phyloP scores from a whole-genome alignment of 2,888 invertebrate genomes.

The Brachyopa scutellaris region DNA sequence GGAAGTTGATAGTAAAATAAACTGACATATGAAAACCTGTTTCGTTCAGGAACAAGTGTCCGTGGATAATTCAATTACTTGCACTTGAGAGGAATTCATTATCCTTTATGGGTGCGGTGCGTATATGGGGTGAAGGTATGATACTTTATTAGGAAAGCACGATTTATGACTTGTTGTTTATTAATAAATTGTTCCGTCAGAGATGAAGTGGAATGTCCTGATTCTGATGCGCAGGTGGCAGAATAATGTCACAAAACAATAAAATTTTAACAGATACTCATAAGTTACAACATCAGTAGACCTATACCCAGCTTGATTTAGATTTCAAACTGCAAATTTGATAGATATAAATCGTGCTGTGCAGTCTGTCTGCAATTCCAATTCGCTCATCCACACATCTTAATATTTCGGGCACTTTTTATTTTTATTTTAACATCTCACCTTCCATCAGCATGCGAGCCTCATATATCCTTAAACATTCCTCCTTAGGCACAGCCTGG shows the following conservation, averaged over 20 bases:
- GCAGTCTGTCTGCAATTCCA: slow-evolving; percentile 4
- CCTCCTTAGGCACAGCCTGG: neutral
- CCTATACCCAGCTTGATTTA: neutral
- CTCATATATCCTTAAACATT: neutral
- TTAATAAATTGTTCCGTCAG: slow-evolving; percentile 28
- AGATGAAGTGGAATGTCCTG: neutral
- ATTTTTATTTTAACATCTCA: neutral
- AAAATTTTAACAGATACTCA: too few relatives aligned
- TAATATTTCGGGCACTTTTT: neutral
- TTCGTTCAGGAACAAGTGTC: slow-evolving; percentile 77
- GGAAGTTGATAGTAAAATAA: neutral
- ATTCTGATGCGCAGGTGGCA: neutral
- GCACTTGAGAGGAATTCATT: slow-evolving; percentile 75
- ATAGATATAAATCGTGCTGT: neutral
- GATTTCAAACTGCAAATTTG: neutral
- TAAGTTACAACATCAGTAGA: neutral
- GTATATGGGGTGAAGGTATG: neutral
- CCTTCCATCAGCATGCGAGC: neutral
- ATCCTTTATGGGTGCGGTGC: neutral
- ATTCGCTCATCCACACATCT: slow-evolving; percentile 6
- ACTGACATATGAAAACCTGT: slow-evolving; percentile 37
- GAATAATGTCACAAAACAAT: too few relatives aligned
- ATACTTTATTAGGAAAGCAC: slow-evolving; percentile 46
- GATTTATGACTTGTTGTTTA: slow-evolving; percentile 55
- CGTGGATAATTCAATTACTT: slow-evolving; percentile 79